Percentiles rank a stretch among this genome's conserved stretches.
These are phyloP conservation scores for Drosophila mojavensis DNA, from an alignment of 1,140 invertebrate genomes.

Conservation along the genomic window DNA sequence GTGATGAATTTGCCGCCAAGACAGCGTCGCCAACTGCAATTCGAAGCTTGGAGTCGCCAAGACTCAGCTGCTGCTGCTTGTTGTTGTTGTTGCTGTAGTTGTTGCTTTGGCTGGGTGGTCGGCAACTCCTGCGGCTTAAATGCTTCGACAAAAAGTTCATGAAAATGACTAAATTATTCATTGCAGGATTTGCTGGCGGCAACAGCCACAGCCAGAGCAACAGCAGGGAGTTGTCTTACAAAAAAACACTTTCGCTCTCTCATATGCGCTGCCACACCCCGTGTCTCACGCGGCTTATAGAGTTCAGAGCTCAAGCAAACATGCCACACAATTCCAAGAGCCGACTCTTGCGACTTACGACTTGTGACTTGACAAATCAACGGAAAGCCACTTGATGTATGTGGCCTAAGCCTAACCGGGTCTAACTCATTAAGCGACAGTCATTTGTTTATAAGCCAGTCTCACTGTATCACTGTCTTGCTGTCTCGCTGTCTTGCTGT, in stretches of 20 bases:
- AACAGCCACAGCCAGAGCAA: slow-evolving; percentile 15
- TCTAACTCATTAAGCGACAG: slow-evolving; percentile 22
- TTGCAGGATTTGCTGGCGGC: slow-evolving; percentile 68
- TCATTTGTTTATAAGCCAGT: slow-evolving; percentile 1
- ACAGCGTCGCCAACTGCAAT: slow-evolving; percentile 47
- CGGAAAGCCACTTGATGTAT: slow-evolving; percentile 12
- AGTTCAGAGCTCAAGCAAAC: slow-evolving; percentile 60
- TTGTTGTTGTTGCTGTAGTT: slow-evolving; percentile 17
- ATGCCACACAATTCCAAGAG: slow-evolving; percentile 60
- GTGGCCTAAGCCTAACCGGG: not conserved
- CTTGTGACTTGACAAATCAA: slow-evolving; percentile 42
- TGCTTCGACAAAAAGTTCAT: slow-evolving; percentile 66
- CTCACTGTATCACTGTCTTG: not conserved
- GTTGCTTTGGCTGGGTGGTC: slow-evolving; percentile 62
- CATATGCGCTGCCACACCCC: slow-evolving; percentile 37
- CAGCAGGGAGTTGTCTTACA: slow-evolving; percentile 24
- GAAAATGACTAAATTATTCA: slow-evolving; percentile 79
- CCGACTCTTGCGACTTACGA: slow-evolving; percentile 5
- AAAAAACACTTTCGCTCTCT: slow-evolving; percentile 77
- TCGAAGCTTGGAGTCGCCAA: slow-evolving; percentile 15
- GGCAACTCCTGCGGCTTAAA: slow-evolving; percentile 79
- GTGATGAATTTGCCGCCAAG: slow-evolving; percentile 80
- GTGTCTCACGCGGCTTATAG: not conserved
- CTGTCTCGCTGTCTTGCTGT: too few species aligned
- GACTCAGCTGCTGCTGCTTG: not conserved